Evolutionary conservation across 2,888 invertebrate species (phyloP).

Genomic region (Lymantria monacha): DNA sequence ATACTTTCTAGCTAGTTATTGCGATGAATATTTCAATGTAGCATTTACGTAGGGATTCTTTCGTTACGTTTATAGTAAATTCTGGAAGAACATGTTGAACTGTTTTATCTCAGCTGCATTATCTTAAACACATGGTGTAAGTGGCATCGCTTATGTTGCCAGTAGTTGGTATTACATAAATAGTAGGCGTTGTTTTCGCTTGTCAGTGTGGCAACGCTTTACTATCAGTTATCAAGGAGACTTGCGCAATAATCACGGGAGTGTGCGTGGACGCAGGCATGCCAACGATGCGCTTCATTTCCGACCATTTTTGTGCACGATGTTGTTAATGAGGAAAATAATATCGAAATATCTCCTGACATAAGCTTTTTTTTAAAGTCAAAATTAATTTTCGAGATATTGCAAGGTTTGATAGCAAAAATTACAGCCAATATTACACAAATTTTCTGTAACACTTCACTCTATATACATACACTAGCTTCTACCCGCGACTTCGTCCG

Average conservation of each 20-base stretch:
- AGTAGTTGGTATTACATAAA: conserved; percentile 54
- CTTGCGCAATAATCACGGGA: conserved; percentile 56
- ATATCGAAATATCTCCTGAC: too few relatives aligned
- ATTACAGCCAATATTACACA: too few relatives aligned
- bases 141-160: conserved; percentile 28
- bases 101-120: conserved; percentile 17
- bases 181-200: conserved; percentile 56
- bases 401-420: too few relatives aligned
- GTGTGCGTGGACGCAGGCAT: conserved; percentile 33
- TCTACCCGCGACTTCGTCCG: too few relatives aligned
- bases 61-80: background rate
- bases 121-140: conserved; percentile 26
- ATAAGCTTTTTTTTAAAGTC: too few relatives aligned
- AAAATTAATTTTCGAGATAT: too few relatives aligned
- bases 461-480: too few relatives aligned
- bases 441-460: too few relatives aligned
- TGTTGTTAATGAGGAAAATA: conserved; percentile 5
- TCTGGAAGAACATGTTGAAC: conserved; percentile 5
- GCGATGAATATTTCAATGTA: too few relatives aligned
- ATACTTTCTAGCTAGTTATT: too few relatives aligned
- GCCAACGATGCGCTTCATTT: conserved; percentile 34
- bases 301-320: conserved; percentile 27
- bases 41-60: too few relatives aligned
- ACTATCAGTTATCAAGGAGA: conserved; percentile 62
- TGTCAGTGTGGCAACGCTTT: conserved; percentile 63